Evolutionary conservation across 2,797 vertebrate species (phyloP), one percentile per base, ranked within the genome.

Genomic region (Anas acuta): DNA sequence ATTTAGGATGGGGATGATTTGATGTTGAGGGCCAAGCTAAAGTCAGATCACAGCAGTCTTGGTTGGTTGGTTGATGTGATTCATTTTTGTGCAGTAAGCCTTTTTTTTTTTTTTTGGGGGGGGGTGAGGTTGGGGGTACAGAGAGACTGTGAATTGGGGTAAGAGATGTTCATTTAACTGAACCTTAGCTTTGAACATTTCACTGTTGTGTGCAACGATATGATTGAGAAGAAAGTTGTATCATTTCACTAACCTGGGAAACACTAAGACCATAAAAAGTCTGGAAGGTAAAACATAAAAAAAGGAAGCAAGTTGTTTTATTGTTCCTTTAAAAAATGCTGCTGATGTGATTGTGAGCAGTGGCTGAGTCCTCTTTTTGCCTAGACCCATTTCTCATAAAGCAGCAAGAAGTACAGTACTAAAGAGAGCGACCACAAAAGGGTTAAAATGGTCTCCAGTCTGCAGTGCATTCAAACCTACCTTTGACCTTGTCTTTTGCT

Each of bases 401-500:
- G 33, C 32, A 89, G 7, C 19, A 90, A 88, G 32, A 47, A 35
- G 4, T 14, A 13, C 5, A 51, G 78, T 47, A 61, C 61, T 76
- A 67, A 77, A 71, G 39, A 57, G 87, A 84, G 9, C 11, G 67
- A 61, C 67, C 26, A 67, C 7, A 7, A 7, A 82, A 74, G 30
- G n/a, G 20, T 67, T 77, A 90, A 95, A 90, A 80, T 32, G 23
- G 32, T 45, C n/a, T 81, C 66, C 47, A 62, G 33, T 28, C 32
- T 37, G 2, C 6, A 7, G 1, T 28, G 21, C 35, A 18, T 89
- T 82, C 26, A 71, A 73, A 62, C 7, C 21, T 76, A 43, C 64
- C 32, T 82, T 78, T 79, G 77, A 90, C 85, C 65, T 90, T 71
- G n/a, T 47, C 45, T 87, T 76, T 53, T 80, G 8, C 49, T 84